Evolutionary conservation across 2,113 vertebrate species (phyloP).

Genomic region (Carassius auratus): DNA sequence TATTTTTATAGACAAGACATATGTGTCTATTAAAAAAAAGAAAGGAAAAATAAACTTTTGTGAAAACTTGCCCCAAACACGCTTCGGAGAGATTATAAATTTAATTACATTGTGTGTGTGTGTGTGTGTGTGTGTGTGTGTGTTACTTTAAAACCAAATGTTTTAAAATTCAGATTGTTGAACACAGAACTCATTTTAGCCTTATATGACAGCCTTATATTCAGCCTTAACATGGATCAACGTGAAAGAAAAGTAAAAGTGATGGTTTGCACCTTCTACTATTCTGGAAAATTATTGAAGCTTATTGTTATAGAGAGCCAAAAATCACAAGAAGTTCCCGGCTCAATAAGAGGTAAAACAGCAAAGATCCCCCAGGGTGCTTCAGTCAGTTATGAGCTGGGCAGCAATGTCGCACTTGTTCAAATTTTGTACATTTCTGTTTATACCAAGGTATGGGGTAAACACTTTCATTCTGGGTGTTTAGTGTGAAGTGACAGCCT

Average conservation of each 20-base stretch:
- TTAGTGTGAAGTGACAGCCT: conserved; percentile 51
- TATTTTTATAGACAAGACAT: background rate
- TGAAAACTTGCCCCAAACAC: background rate
- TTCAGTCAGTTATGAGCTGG: background rate
- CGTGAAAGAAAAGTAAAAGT: background rate
- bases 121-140: background rate
- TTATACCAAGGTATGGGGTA: background rate
- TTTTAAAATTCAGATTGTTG: background rate
- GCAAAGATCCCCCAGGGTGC: conserved; percentile 14
- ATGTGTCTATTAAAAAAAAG: background rate
- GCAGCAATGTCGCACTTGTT: background rate
- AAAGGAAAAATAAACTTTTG: background rate
- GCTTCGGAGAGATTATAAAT: background rate
- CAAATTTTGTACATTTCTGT: conserved; percentile 24
- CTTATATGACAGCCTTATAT: background rate
- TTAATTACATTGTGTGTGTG: too few relatives aligned
- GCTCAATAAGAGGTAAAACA: conserved; percentile 31
- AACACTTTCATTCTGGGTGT: conserved; percentile 41
- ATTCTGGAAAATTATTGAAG: background rate
- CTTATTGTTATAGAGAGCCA: background rate
- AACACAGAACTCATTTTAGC: background rate
- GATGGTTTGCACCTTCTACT: background rate
- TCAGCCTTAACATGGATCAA: background rate
- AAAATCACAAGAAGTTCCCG: conserved; percentile 1
- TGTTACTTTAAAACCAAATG: background rate